Conservation (phyloP, 2,888 invertebrate species). For the Tinea semifulvella region DNA sequence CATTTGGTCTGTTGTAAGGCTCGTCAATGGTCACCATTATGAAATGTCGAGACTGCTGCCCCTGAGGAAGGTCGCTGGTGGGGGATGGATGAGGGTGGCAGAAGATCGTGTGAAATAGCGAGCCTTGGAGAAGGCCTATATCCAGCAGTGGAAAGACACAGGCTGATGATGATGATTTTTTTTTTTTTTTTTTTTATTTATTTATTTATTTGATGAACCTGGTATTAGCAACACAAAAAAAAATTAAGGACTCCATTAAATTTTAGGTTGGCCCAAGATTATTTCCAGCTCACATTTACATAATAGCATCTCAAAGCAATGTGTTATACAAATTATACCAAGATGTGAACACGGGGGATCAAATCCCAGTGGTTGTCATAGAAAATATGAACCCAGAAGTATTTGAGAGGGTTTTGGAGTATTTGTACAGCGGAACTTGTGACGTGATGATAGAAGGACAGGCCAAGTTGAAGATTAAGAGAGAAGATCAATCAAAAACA, state of each 20-base stretch:
- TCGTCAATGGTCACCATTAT: too few species aligned
- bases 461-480: constrained; percentile 51
- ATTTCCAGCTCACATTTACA: constrained; percentile 78
- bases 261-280: constrained; percentile 63
- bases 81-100: too few species aligned
- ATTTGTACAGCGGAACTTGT: constrained; percentile 75
- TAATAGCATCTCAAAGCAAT: constrained; percentile 72
- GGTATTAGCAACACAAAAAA: too few species aligned
- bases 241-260: neutral
- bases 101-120: too few species aligned
- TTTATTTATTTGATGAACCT: too few species aligned
- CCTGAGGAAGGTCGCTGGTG: too few species aligned
- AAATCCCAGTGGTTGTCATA: constrained; percentile 37
- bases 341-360: constrained; percentile 26
- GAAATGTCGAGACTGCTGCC: too few species aligned
- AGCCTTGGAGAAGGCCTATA: too few species aligned
- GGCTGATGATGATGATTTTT: too few species aligned
- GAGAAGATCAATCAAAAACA: constrained; percentile 40
- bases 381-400: constrained; percentile 69
- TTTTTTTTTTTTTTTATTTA: too few species aligned
- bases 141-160: too few species aligned
- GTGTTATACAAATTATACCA: constrained; percentile 67
- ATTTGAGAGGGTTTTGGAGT: constrained; percentile 72
- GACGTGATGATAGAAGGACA: constrained; percentile 65
- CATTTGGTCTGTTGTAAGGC: too few species aligned